Evolutionary conservation across 2,888 invertebrate species (phyloP).

Genomic region (Hyposoter didymator): DNA sequence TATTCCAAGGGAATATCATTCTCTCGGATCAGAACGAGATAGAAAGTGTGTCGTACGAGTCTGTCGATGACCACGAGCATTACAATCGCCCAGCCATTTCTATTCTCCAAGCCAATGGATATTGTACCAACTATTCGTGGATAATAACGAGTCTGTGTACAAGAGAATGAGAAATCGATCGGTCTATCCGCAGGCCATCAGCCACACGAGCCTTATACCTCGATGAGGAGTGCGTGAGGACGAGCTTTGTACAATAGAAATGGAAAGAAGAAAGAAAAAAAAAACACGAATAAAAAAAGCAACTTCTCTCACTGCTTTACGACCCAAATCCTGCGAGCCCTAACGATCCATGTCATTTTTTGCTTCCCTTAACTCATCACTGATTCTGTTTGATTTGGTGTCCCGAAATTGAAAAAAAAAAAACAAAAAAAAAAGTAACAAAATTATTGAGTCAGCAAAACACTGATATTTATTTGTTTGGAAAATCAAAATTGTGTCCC

Average conservation of each 20-base stretch:
- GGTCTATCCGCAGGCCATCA: constrained; percentile 48
- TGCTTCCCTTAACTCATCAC: not conserved
- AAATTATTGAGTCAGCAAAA: not conserved
- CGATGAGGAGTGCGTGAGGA: constrained; percentile 57
- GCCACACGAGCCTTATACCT: constrained; percentile 33
- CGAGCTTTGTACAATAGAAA: constrained; percentile 9
- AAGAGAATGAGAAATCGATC: constrained; percentile 63
- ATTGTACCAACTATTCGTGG: constrained; percentile 29
- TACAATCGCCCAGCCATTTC: constrained; percentile 32
- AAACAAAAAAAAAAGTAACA: not conserved
- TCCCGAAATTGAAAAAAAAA: not conserved
- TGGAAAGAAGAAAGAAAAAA: not conserved
- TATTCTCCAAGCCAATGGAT: constrained; percentile 15
- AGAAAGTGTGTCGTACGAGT: constrained; percentile 7
- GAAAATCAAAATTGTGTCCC: too few relatives aligned
- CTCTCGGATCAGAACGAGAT: constrained; percentile 26
- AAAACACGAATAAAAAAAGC: not conserved
- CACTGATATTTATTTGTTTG: too few relatives aligned
- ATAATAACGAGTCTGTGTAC: constrained; percentile 40
- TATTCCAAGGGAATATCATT: constrained; percentile 7
- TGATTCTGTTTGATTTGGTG: not conserved
- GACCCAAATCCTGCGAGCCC: not conserved
- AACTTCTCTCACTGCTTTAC: not conserved
- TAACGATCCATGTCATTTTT: not conserved
- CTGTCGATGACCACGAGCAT: constrained; percentile 26